Evolutionary conservation across 2,888 invertebrate species (phyloP), one percentile per base, ranked within the genome.

Genomic region (Diplazon laetatorius): DNA sequence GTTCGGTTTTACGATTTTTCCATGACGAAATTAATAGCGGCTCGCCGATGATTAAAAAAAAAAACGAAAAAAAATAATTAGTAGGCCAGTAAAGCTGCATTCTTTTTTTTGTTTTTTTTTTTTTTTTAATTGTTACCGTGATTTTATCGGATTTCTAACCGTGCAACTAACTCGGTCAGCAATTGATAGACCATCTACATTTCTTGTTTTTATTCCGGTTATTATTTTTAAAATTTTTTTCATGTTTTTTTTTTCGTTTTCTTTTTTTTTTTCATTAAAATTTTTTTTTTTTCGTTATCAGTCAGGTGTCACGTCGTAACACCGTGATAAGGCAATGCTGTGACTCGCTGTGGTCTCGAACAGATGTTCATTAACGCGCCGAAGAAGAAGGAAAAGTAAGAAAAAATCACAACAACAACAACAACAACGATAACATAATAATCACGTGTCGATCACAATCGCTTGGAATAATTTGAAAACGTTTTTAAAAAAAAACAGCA

Each of bases 311-410:
- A n/a, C 80, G 60, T 82, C 72, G 72, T 82, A 81, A 87, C 87
- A 89, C 86, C 88, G 76, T 85, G 84, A 88, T 89, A 89, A 89
- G 89, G 88, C 88, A 89, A 87, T 89, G 85, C 83, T 87, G 89
- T 88, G 88, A 89, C 84, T 87, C 73, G 80, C 82, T 83, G 85
- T 83, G 87, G 55, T 55, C 74, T 70, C 60, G 74, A 52, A 78
- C 74, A 74, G 74, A 78, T 74, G 74, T 48, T 65, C 5, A 55
- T 46, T 30, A 70, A 35, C 8, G 30, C 12, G n/a, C 9, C 57
- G n/a, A 18, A 37, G 55, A 20, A 62, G 46, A 72, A n/a, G 52
- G 9, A 30, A 50, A 42, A 63, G 68, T 9, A 22, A 66, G 68
- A 37, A 39, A 44, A 62, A 50, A n/a, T n/a, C n/a, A n/a, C n/a